Conservation (phyloP, 2,888 invertebrate species). For the Drosophila kuntzei region DNA sequence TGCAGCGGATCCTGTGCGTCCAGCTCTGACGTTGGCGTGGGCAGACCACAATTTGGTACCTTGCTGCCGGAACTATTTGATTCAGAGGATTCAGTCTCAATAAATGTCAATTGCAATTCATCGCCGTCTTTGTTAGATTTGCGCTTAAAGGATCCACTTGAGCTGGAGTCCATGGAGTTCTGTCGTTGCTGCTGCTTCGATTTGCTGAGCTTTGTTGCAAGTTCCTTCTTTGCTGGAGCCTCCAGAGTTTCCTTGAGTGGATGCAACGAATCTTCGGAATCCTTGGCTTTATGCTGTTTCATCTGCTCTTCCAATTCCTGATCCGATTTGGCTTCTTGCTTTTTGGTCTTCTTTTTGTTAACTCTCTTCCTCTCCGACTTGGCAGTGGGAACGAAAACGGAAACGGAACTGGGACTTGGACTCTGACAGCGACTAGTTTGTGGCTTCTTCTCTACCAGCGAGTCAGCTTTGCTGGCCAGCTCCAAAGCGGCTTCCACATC, state of each 20-base stretch:
- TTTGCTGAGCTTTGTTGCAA: not conserved
- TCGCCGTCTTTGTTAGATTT: not conserved
- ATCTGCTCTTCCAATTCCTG: not conserved
- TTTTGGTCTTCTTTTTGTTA: not conserved
- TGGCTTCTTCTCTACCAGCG: conserved; percentile 22
- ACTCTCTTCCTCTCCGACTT: not conserved
- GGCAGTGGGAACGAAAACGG: not conserved
- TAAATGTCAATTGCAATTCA: conserved; percentile 9
- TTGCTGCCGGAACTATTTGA: conserved; percentile 29
- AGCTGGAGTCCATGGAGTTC: conserved; percentile 42
- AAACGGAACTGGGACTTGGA: not conserved
- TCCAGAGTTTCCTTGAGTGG: not conserved
- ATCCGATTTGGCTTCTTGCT: not conserved
- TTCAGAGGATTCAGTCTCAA: conserved; percentile 51
- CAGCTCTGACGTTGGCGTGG: conserved; percentile 46
- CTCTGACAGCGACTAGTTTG: conserved; percentile 5
- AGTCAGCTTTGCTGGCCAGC: conserved; percentile 1
- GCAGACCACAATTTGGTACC: conserved; percentile 9
- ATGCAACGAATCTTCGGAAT: not conserved
- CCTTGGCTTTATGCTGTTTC: not conserved
- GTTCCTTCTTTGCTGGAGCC: not conserved
- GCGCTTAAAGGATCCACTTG: conserved; percentile 19
- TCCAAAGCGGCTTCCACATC: not conserved
- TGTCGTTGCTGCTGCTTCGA: not conserved
- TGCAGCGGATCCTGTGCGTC: conserved; percentile 76